Evolutionary conservation across 2,888 invertebrate genomes (phyloP), one percentile per base, ranked within the genome.

Genomic region (Zelleria hepariella): DNA sequence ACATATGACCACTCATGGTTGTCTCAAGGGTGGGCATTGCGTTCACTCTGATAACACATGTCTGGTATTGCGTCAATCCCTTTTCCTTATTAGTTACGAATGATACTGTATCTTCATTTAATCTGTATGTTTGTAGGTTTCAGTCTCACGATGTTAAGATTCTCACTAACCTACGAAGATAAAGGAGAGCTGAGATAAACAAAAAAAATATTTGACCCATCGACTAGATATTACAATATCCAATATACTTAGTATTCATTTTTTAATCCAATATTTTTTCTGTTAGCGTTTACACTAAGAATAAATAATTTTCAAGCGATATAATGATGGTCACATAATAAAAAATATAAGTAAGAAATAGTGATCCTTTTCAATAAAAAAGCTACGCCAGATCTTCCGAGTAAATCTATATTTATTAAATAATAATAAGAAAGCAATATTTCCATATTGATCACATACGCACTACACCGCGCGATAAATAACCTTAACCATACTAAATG

Each of bases 181-280:
- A n/a, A 20, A 63, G 61, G 61, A 65, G 63, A 57, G 66, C 65
- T 55, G 55, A 18, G 23, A 20, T 20, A 21, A 55, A 24, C 7
- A n/a, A 67, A 66, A 66, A 71, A 73, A 71, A 63, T 71, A 69
- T 73, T 71, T 74, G 71, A 73, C 73, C 73, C 77, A 69, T 78
- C 79, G 86, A 86, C 85, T 86, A 85, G 86, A 82, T 77, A 72
- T 82, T 81, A 80, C 73, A 71, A 76, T 78, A 78, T 76, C 78
- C 78, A 81, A 82, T 82, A 76, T 78, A 78, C 76, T 78, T 78
- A 81, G 82, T 82, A 81, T 79, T 77, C 80, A 65, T 4, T 51
- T 20, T 51, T 21, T 20, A 51, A 42, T 15, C 32, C 32, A 42
- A 15, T 42, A n/a, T n/a, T n/a, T 42, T 1, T 42, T 42, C 32